Conservation (phyloP, 2,113 vertebrate genomes). For the Chroicocephalus ridibundus region DNA sequence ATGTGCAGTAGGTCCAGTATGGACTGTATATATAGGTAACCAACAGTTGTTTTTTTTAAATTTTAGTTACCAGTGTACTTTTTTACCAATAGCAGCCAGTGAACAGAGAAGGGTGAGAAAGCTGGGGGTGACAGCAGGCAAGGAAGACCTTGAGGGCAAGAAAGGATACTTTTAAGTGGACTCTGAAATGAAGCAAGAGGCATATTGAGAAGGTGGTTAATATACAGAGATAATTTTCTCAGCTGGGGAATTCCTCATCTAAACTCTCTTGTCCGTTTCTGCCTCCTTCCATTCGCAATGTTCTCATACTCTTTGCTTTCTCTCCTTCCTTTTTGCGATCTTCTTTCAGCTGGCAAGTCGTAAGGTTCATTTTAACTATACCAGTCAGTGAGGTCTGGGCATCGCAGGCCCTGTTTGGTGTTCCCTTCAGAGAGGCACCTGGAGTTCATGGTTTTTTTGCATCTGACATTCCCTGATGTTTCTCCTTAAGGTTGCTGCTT, state of each 20-base stretch:
- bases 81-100: background rate
- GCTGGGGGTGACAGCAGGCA: background rate
- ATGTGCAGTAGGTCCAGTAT: background rate
- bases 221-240: background rate
- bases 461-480: background rate
- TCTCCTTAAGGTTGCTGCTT: background rate
- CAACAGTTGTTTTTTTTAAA: background rate
- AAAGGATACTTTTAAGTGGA: background rate
- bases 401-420: rapidly evolving
- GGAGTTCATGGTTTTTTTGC: background rate
- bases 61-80: background rate
- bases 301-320: background rate
- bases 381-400: background rate
- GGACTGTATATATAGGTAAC: background rate
- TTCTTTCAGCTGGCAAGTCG: background rate
- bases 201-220: background rate
- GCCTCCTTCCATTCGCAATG: background rate
- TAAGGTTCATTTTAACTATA: background rate
- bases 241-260: background rate
- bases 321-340: background rate
- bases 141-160: background rate
- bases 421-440: background rate
- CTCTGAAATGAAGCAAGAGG: background rate
- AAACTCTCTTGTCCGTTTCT: background rate
- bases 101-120: background rate